Evolutionary conservation across 2,797 vertebrate genomes (phyloP), one percentile per base, ranked within the genome.

Genomic region (Cirrhinus mrigala): DNA sequence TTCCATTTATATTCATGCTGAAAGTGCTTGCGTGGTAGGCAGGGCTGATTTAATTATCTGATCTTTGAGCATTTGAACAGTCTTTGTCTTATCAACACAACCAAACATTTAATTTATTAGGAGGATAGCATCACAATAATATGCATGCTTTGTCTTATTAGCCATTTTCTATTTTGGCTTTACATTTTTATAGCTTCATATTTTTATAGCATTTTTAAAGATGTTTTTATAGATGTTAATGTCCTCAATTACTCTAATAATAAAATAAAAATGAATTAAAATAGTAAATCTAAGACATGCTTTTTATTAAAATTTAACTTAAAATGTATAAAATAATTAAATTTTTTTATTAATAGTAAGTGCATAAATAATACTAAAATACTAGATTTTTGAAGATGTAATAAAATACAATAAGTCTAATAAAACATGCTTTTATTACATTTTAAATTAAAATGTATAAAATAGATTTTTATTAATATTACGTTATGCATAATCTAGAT

Each of bases 1-100:
- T 79, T 84, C 64, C 64, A 70, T 79, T 62, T 62, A 50, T 50
- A 62, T 70, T 69, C 37, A 52, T n/a, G 20, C 37, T 4, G 16
- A 44, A 78, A 56, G 62, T 77, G 74, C 75, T 79, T 48, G 40
- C 11, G 3, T 62, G 50, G 46, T 74, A 74, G 50, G 50, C 50
- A 40, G 79, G 33, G 64, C 50, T 81, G 33, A 81, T 81, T 81
- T 33, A 66, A 56, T 56, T 22, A 15, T 3, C 33, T 54, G 33
- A 18, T 24, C 4, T 5, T 64, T 58, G 54, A 79, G 18, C 44
- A 66, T 22, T 6, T 50, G 60, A 33, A 18, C 44, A 52, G 27
- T 66, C 7, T 76, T 74, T 2, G 27, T 33, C 15, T 29, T 48
- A 24, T 40, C 29, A 66, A 50, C 48, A 40, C 16, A 56, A 22